phyloP scores from a whole-genome alignment of 2,113 vertebrate genomes.

The Seriola aureovittata region DNA sequence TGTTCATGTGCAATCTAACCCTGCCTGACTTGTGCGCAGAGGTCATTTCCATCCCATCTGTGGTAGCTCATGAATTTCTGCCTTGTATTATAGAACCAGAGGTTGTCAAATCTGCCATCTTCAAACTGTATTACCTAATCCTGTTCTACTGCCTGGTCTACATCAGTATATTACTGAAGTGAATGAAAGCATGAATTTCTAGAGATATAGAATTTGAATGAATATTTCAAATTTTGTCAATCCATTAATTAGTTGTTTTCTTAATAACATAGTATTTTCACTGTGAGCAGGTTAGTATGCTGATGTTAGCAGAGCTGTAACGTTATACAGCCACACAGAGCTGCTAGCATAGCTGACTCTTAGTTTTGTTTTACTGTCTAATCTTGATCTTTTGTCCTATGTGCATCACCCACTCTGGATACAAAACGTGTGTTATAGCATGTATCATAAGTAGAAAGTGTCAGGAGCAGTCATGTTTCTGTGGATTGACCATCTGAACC shows the following conservation, averaged over 20 bases:
- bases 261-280: no score
- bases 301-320: no score
- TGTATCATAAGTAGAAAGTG: no score
- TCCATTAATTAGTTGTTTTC: not conserved
- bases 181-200: slow-evolving; percentile 11
- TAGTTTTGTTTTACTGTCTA: no score
- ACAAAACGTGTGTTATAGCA: no score
- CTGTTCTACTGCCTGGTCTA: not conserved
- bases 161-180: not conserved
- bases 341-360: no score
- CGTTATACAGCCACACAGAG: no score
- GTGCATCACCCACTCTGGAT: no score
- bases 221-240: not conserved
- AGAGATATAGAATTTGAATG: not conserved
- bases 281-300: no score
- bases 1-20: slow-evolving; percentile 48
- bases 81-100: slow-evolving; percentile 37
- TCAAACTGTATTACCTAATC: slow-evolving; percentile 19
- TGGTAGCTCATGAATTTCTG: slow-evolving; percentile 41
- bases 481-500: not conserved
- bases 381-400: no score
- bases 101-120: slow-evolving; percentile 49
- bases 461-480: not conserved
- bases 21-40: slow-evolving; percentile 27
- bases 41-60: slow-evolving; percentile 58